These are phyloP conservation scores for Eupithecia inturbata DNA, from an alignment of 2,888 invertebrate species.

Conservation along the genomic window DNA sequence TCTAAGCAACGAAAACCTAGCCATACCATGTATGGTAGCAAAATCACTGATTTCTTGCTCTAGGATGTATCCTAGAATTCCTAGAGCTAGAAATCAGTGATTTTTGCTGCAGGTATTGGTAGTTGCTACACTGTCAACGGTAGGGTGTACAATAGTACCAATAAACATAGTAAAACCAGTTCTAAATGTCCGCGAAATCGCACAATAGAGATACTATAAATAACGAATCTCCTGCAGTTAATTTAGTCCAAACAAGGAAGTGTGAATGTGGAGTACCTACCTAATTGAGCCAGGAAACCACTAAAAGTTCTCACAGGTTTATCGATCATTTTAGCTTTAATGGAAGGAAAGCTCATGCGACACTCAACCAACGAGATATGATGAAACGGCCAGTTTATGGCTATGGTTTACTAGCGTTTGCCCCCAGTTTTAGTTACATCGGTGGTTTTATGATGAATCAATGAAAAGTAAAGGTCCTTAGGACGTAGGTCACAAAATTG, in stretches of 20 bases:
- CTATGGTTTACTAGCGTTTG: conserved; percentile 21
- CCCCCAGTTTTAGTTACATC: not conserved
- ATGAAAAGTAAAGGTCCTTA: not conserved
- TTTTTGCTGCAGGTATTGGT: conserved; percentile 17
- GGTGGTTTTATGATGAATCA: not conserved
- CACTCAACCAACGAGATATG: conserved; percentile 43
- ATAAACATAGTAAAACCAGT: conserved; percentile 60
- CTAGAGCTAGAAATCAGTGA: not conserved
- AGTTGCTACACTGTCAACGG: conserved; percentile 27
- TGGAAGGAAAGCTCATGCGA: conserved; percentile 40
- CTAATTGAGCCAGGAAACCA: conserved; percentile 67
- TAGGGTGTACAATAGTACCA: conserved; percentile 51
- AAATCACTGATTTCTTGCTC: too few relatives aligned
- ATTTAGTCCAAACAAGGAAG: conserved; percentile 69
- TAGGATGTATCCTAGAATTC: too few relatives aligned
- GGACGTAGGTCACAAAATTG: not conserved
- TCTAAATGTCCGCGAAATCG: conserved; percentile 52
- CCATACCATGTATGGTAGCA: not conserved
- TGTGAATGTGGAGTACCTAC: conserved; percentile 60
- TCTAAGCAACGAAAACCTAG: not conserved
- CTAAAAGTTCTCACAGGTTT: conserved; percentile 62
- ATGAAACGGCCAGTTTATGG: conserved; percentile 60
- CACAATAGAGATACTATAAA: conserved; percentile 64
- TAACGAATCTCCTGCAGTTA: conserved; percentile 65
- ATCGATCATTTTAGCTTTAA: conserved; percentile 63